These are phyloP conservation scores for Girardinus metallicus DNA, from an alignment of 2,797 vertebrate species.

Conservation along the genomic window DNA sequence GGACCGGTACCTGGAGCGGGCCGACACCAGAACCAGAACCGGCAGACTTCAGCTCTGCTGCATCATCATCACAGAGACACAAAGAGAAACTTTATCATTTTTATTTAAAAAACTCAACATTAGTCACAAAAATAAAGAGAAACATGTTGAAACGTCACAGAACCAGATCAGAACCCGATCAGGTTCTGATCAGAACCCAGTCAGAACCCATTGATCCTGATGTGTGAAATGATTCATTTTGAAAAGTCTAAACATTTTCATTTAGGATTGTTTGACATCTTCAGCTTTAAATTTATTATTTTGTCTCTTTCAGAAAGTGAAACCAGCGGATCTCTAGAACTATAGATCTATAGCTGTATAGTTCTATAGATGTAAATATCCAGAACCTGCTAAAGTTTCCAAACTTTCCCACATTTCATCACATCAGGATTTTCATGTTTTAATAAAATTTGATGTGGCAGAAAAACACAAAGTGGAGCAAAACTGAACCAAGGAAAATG, in stretches of 20 bases:
- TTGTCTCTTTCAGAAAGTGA: too few species aligned
- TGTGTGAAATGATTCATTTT: not conserved
- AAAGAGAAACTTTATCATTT: not conserved
- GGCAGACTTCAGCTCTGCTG: not conserved
- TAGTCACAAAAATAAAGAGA: conserved; percentile 13
- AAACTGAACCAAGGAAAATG: not conserved
- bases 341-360: not conserved
- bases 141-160: conserved; percentile 15
- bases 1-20: not conserved
- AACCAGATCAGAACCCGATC: not conserved
- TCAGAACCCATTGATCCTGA: not conserved
- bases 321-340: too few species aligned
- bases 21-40: not conserved
- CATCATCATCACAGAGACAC: not conserved
- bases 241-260: not conserved
- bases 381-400: not conserved
- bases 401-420: not conserved
- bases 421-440: not conserved
- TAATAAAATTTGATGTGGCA: not conserved
- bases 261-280: not conserved
- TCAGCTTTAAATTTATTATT: not conserved
- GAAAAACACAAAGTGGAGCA: not conserved
- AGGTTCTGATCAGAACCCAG: not conserved
- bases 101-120: conserved; percentile 32
- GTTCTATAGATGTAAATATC: not conserved